Conservation (phyloP, 2,797 vertebrate genomes). For the Peromyscus nudipes region DNA sequence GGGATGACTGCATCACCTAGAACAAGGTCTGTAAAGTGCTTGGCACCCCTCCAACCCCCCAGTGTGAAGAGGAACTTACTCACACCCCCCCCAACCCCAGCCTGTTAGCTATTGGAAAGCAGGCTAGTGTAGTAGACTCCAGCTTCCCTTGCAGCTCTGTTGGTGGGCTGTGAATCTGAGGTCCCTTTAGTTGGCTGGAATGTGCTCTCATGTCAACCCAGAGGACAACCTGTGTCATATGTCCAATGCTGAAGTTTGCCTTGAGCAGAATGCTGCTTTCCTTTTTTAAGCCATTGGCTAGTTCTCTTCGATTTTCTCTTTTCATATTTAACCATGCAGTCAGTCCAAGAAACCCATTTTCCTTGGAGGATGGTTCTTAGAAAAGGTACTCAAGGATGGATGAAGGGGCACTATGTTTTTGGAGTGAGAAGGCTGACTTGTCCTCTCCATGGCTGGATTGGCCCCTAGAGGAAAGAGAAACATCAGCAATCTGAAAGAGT, state of each 20-base stretch:
- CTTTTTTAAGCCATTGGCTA: not conserved
- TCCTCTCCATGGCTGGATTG: not conserved
- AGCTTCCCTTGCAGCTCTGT: not conserved
- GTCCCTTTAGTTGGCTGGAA: not conserved
- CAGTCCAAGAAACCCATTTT: not conserved
- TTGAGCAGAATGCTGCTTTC: not conserved
- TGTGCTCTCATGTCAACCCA: no score
- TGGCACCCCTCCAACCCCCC: fast-evolving
- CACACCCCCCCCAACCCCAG: not conserved
- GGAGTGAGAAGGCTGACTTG: not conserved
- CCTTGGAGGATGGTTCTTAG: not conserved
- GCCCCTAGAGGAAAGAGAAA: slow-evolving; percentile 13
- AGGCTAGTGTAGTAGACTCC: not conserved
- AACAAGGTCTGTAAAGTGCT: not conserved
- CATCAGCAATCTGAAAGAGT: not conserved
- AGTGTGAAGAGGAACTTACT: not conserved
- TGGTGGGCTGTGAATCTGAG: not conserved
- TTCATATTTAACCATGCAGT: not conserved
- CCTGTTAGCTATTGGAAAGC: no score
- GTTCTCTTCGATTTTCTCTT: not conserved
- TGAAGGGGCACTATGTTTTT: not conserved
- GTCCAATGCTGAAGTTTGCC: not conserved
- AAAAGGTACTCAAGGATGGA: not conserved
- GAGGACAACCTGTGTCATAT: no score
- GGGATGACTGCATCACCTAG: not conserved